These are phyloP conservation scores for Mnemiopsis leidyi DNA, from an alignment of 37 sponge, comb jelly and placozoan genomes.

Conservation along the genomic window DNA sequence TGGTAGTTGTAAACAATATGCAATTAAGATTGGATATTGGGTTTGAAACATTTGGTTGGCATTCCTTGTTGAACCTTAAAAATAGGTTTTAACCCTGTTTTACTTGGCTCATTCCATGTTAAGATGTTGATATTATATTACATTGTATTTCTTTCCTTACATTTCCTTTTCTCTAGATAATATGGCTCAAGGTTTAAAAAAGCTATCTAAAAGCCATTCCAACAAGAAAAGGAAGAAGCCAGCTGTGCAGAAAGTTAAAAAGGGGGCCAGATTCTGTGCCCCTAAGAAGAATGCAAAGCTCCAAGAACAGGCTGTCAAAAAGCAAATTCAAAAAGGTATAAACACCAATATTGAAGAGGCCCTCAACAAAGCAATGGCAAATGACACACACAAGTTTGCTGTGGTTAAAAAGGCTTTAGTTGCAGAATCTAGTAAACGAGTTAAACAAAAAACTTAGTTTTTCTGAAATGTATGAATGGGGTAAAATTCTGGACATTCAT, in stretches of 20 bases:
- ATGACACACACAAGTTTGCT: slow-evolving; percentile 41
- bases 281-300: slow-evolving; percentile 23
- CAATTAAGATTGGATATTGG: no score
- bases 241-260: background rate
- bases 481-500: no score
- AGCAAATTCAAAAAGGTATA: slow-evolving; percentile 45
- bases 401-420: slow-evolving; percentile 34
- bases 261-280: background rate
- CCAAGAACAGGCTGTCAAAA: slow-evolving; percentile 19
- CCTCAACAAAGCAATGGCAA: slow-evolving; percentile 37
- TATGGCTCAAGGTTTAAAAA: slow-evolving; percentile 60
- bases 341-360: slow-evolving; percentile 60
- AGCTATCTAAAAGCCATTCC: background rate
- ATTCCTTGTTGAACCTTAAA: no score
- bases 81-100: no score
- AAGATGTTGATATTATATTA: no score
- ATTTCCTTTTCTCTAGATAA: background rate
- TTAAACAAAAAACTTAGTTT: no score
- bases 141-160: background rate
- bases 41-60: no score
- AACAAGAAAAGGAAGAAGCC: slow-evolving; percentile 1
- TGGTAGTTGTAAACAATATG: no score
- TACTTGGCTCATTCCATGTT: no score
- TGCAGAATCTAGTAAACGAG: slow-evolving; percentile 20
- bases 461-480: no score